These are phyloP conservation scores for Scomber japonicus DNA, from an alignment of 2,113 vertebrate genomes.

Conservation along the genomic window DNA sequence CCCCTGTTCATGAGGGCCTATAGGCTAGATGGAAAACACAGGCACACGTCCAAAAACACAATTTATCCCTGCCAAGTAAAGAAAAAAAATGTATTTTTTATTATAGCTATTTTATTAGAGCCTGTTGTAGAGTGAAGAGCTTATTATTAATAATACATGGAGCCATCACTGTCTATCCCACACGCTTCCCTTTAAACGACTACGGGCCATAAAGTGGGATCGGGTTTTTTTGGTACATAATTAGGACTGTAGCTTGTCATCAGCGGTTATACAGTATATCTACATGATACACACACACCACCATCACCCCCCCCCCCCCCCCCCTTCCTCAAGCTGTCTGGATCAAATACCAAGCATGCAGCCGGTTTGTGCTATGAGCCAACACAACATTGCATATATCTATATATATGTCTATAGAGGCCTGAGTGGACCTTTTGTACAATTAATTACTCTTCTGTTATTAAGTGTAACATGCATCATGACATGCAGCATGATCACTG, in stretches of 20 bases:
- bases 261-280: slow-evolving; percentile 77
- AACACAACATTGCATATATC: neutral
- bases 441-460: neutral
- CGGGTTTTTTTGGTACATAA: slow-evolving; percentile 71
- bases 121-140: neutral
- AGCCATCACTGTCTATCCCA: slow-evolving; percentile 32
- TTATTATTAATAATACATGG: slow-evolving; percentile 35
- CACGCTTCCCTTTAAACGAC: slow-evolving; percentile 21
- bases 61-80: slow-evolving; percentile 14
- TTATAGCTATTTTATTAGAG: slow-evolving; percentile 2
- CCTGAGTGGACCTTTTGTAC: neutral
- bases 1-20: slow-evolving; percentile 3
- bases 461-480: neutral
- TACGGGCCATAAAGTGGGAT: slow-evolving; percentile 66
- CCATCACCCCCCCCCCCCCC: too few relatives aligned
- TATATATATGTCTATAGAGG: neutral
- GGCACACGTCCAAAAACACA: slow-evolving; percentile 35
- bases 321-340: slow-evolving; percentile 43
- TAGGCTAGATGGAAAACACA: slow-evolving; percentile 45
- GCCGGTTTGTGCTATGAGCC: slow-evolving; percentile 17
- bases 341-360: slow-evolving; percentile 48
- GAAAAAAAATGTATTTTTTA: neutral
- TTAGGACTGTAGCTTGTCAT: slow-evolving; percentile 75
- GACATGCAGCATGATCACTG: neutral
- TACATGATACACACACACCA: slow-evolving; percentile 79